These are phyloP conservation scores for Brachypalpus laphriformis DNA, from an alignment of 2,888 invertebrate species.

Conservation along the genomic window DNA sequence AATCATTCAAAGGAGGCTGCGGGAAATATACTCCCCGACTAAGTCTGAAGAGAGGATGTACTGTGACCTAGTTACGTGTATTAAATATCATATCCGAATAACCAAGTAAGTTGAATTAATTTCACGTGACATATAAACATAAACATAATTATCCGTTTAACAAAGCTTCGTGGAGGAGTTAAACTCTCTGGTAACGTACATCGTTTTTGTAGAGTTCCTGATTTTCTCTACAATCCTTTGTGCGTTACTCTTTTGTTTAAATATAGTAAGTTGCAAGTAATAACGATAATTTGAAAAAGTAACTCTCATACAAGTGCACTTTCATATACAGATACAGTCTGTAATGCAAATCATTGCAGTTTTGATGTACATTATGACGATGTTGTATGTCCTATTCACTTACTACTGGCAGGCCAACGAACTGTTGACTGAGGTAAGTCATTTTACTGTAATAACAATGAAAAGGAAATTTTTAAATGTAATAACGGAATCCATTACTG, in stretches of 20 bases:
- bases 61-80: conserved; percentile 76
- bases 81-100: conserved; percentile 75
- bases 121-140: not conserved
- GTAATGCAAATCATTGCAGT: conserved; percentile 76
- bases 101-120: conserved; percentile 70
- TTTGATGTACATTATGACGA: conserved; percentile 79
- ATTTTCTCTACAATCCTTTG: conserved; percentile 78
- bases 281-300: conserved; percentile 17
- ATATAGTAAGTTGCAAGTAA: conserved; percentile 77
- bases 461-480: conserved; percentile 11
- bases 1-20: conserved; percentile 77
- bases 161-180: conserved; percentile 78
- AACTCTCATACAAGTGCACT: not conserved
- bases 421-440: conserved; percentile 78
- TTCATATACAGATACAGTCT: conserved; percentile 75
- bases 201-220: conserved; percentile 78
- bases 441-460: conserved; percentile 7
- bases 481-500: conserved; percentile 46
- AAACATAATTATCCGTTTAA: not conserved
- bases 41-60: conserved; percentile 73
- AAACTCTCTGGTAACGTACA: conserved; percentile 78
- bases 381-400: conserved; percentile 80
- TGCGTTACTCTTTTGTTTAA: conserved; percentile 79
- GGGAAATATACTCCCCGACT: conserved; percentile 67
- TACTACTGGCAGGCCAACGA: conserved; percentile 81